phyloP scores from a whole-genome alignment of 2,797 vertebrate genomes.

The Pristis pectinata region DNA sequence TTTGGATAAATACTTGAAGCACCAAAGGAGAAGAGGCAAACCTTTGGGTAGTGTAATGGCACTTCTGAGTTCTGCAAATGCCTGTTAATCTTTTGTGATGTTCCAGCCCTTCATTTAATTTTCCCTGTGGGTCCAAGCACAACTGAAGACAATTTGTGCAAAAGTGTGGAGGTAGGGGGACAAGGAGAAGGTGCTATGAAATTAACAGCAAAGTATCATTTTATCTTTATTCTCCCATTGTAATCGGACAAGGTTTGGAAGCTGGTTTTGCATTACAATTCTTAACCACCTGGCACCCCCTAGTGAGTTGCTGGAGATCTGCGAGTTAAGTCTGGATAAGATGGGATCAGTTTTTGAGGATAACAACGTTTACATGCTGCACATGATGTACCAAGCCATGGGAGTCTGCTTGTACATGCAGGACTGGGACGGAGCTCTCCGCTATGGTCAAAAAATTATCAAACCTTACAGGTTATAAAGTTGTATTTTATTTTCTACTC shows the following conservation, averaged over 20 bases:
- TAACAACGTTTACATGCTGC: slow-evolving; percentile 85
- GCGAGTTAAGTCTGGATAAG: slow-evolving; percentile 83
- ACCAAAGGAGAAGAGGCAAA: background rate
- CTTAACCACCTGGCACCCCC: slow-evolving; percentile 79
- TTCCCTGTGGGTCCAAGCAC: background rate
- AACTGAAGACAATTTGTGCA: background rate
- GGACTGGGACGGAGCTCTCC: slow-evolving; percentile 82
- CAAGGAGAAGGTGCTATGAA: background rate
- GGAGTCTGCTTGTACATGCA: slow-evolving; percentile 86
- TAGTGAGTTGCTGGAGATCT: slow-evolving; percentile 85
- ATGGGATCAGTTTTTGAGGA: slow-evolving; percentile 82
- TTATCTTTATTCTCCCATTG: background rate
- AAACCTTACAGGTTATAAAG: slow-evolving; percentile 75
- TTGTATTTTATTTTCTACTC: too few species aligned
- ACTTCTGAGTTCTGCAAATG: too few species aligned
- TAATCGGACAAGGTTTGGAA: background rate
- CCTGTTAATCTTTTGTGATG: too few species aligned
- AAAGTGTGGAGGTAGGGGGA: background rate
- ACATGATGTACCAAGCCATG: slow-evolving; percentile 99
- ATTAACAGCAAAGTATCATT: background rate
- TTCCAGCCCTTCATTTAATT: background rate
- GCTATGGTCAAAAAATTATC: slow-evolving; percentile 82
- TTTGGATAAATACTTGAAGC: background rate
- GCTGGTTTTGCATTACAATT: slow-evolving; percentile 43
- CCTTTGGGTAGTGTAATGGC: too few species aligned